A percentile compares a stretch with the other conserved stretches of the same genome.
Conservation (phyloP, 2,888 invertebrate genomes). For the Meteorus colon region DNA sequence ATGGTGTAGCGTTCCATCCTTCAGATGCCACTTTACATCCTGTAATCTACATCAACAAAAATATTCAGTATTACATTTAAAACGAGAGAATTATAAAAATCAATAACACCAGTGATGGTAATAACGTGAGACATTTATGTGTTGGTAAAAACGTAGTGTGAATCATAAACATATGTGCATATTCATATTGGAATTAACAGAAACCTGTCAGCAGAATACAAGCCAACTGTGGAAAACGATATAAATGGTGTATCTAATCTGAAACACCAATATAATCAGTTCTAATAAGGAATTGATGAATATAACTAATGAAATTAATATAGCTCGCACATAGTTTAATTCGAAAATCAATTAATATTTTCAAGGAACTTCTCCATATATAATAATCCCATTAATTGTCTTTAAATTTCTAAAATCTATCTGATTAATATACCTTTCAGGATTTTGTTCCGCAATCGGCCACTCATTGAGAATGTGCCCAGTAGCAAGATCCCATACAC, state of each 20-base stretch:
- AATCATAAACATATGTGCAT: constrained; percentile 23
- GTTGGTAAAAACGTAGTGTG: constrained; percentile 13
- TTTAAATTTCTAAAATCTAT: no score
- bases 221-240: constrained; percentile 69
- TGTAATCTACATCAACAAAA: constrained; percentile 61
- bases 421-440: constrained; percentile 61
- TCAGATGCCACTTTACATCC: constrained; percentile 70
- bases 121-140: background rate
- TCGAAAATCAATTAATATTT: background rate
- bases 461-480: constrained; percentile 87
- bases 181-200: constrained; percentile 27
- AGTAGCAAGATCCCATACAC: constrained; percentile 86
- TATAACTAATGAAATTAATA: background rate
- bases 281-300: constrained; percentile 10
- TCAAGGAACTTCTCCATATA: background rate
- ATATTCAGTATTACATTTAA: constrained; percentile 15
- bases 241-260: constrained; percentile 69
- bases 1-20: constrained; percentile 69
- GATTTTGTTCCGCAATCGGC: constrained; percentile 74
- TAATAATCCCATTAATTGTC: background rate
- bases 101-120: background rate
- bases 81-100: background rate
- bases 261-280: constrained; percentile 60
- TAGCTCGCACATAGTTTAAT: background rate
- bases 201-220: constrained; percentile 69